phyloP scores from a whole-genome alignment of 2,888 invertebrate species.

The Epirrhoe alternata region DNA sequence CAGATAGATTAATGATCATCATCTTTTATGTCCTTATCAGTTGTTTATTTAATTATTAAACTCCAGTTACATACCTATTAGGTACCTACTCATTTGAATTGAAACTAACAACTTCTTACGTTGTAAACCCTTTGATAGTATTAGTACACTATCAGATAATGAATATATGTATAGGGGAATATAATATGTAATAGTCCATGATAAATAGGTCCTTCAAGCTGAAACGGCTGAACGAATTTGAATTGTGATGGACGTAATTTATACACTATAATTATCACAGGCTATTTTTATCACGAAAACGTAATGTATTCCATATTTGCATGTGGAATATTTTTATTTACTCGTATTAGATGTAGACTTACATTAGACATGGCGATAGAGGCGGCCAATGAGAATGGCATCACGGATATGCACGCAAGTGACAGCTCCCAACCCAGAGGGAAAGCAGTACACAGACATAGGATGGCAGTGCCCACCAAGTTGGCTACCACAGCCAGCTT shows the following conservation, averaged over 20 bases:
- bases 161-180: too few species aligned
- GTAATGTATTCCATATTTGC: too few species aligned
- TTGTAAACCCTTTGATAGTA: neutral
- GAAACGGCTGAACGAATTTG: too few species aligned
- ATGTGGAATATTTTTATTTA: too few species aligned
- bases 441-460: conserved; percentile 89
- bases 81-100: neutral
- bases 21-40: conserved; percentile 18
- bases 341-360: conserved; percentile 49
- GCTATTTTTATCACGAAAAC: too few species aligned
- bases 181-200: too few species aligned
- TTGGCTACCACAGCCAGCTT: conserved; percentile 91
- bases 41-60: neutral
- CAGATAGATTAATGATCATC: conserved; percentile 16
- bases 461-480: conserved; percentile 88
- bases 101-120: conserved; percentile 7
- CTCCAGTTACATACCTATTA: conserved; percentile 1
- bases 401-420: conserved; percentile 90
- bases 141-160: too few species aligned
- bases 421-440: conserved; percentile 94
- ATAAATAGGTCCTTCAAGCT: too few species aligned
- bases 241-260: too few species aligned
- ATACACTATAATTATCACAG: too few species aligned
- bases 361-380: conserved; percentile 91
- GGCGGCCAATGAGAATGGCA: conserved; percentile 90